A percentile compares a stretch with the other conserved stretches of the same genome.
Evolutionary conservation across 1,140 invertebrate species (phyloP).

Genomic region (Diabrotica virgifera): DNA sequence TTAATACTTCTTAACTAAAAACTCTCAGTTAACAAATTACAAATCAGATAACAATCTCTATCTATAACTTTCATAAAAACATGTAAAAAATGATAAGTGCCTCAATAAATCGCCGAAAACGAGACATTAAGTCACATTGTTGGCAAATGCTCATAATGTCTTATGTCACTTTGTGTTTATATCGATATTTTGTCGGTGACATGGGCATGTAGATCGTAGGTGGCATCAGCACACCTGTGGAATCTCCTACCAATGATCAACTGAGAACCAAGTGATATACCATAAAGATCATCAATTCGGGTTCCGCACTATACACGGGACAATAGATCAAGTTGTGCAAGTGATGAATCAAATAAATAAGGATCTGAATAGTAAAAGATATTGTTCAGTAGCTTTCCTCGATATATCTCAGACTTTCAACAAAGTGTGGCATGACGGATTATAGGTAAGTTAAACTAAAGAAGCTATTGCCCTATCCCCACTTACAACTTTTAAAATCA

Average conservation of each 20-base stretch:
- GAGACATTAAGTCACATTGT: constrained; percentile 24
- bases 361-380: too few relatives aligned
- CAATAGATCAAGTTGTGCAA: too few relatives aligned
- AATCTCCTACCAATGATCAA: constrained; percentile 21
- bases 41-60: constrained; percentile 19
- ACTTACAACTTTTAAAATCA: too few relatives aligned
- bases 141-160: constrained; percentile 29
- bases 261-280: constrained; percentile 12
- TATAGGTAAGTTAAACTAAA: too few relatives aligned
- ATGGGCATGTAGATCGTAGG: too few relatives aligned
- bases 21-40: constrained; percentile 2
- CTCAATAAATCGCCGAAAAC: constrained; percentile 22
- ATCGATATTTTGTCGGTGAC: constrained; percentile 25
- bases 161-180: constrained; percentile 29
- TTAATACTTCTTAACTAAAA: neutral
- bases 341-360: too few relatives aligned
- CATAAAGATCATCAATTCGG: too few relatives aligned
- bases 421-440: too few relatives aligned
- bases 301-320: too few relatives aligned
- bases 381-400: too few relatives aligned
- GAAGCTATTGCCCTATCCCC: too few relatives aligned
- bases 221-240: constrained; percentile 29
- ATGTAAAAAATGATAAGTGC: constrained; percentile 24
- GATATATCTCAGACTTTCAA: too few relatives aligned
- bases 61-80: constrained; percentile 20